Base-by-base conservation (phyloP, 2,888 invertebrate genomes). In the Tortricodes alternella region DNA sequence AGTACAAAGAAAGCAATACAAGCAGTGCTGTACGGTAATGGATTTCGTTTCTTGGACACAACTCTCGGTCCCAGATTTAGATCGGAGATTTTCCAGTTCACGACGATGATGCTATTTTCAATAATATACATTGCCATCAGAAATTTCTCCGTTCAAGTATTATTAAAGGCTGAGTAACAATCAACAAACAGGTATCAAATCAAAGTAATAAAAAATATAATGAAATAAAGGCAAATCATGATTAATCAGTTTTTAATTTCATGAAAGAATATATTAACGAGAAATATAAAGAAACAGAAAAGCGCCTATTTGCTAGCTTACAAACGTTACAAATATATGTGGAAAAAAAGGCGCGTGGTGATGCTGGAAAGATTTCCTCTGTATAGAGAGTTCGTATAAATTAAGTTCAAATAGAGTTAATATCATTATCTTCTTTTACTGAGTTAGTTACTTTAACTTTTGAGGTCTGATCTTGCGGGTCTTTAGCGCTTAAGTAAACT, bases 11-110 rank as follows among this genome's bases (percentile, higher is more conserved):
- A 69, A 70, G 70, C 72, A 70, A 74, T 74, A 69, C 70, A 72
- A 73, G 70, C 68, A 66, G 62, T 64, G 62, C 68, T 68, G 63
- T 73, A 73, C 76, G 71, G 62, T 64, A 64, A 66, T 66, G 66
- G 67, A 70, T 73, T 71, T 66, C 69, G 63, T 70, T 70, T 63
- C 66, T 67, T 67, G 64, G 66, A 68, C 69, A 72, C 71, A 73
- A 73, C 49, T 74, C 71, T 68, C 60, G 61, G 63, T 68, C 60
- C 62, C 58, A 70, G 66, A 74, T 76, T 74, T 73, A 70, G 68
- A 73, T 67, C 66, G 61, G 66, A 73, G 66, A 74, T 78, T 76
- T 77, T 74, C 66, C 66, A 76, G 75, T 78, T 76, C 65, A 46
- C 71, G 69, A 73, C 70, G 69, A 73, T 69, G 72, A 39, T 53